Evolutionary conservation across 1,140 invertebrate genomes (phyloP).

Genomic region (Epicauta chinensis): DNA sequence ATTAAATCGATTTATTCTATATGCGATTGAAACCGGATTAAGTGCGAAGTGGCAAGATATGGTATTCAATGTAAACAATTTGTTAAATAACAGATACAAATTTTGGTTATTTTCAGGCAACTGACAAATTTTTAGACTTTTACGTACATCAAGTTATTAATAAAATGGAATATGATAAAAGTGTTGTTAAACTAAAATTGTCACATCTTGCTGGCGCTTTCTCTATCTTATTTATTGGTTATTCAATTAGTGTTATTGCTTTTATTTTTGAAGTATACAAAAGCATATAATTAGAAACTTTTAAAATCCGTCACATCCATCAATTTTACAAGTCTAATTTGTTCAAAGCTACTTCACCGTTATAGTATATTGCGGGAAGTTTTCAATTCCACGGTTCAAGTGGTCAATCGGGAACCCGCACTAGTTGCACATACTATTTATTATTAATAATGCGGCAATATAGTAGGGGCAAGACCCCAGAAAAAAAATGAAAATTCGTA

Average conservation of each 20-base stretch:
- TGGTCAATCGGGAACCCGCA: no score
- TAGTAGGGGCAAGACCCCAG: no score
- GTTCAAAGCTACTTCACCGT: no score
- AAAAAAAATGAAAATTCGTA: no score
- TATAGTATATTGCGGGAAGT: no score
- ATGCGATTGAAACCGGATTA: slow-evolving; percentile 35
- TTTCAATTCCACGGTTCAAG: no score
- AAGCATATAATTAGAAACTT: no score
- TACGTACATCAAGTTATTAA: slow-evolving; percentile 7
- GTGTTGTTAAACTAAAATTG: slow-evolving; percentile 9
- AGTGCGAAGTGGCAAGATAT: slow-evolving; percentile 35
- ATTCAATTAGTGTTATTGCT: background rate
- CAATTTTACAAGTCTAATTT: no score
- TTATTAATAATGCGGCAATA: no score
- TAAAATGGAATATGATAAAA: background rate
- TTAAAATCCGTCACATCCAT: no score
- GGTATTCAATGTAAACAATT: slow-evolving; percentile 21
- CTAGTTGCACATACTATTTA: no score
- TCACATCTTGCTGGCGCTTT: slow-evolving; percentile 15
- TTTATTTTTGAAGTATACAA: slow-evolving; percentile 1
- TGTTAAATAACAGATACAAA: background rate
- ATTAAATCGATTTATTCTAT: slow-evolving; percentile 30
- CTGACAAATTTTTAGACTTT: slow-evolving; percentile 1
- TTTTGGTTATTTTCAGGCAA: slow-evolving; percentile 5
- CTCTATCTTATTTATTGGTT: slow-evolving; percentile 8